A percentile compares a stretch with the other conserved stretches of the same genome.
Evolutionary conservation across 2,797 vertebrate species (phyloP).

Genomic region (Sebastes glaucus): DNA sequence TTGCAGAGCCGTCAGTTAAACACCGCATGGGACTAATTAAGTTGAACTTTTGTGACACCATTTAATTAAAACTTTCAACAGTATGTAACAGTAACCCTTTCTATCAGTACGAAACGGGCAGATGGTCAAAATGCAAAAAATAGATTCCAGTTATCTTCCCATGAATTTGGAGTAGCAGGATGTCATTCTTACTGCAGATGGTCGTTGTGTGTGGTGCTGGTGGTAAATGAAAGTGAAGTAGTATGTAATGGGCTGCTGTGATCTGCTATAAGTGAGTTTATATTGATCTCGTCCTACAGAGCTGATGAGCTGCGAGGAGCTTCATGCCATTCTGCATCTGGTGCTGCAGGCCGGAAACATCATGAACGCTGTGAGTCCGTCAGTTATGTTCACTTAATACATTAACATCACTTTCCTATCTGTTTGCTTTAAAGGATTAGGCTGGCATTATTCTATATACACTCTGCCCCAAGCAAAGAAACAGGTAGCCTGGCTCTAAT

Average conservation of each 20-base stretch:
- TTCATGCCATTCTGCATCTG: constrained; percentile 95
- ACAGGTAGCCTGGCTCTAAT: no score
- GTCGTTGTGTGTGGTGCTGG: background rate
- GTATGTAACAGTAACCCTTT: background rate
- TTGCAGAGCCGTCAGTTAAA: constrained; percentile 32
- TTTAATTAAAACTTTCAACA: constrained; percentile 18
- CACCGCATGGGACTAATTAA: constrained; percentile 1
- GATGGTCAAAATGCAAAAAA: background rate
- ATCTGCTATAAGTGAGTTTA: constrained; percentile 36
- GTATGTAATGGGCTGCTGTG: background rate
- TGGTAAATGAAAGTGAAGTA: background rate
- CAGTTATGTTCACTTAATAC: background rate
- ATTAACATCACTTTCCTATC: background rate
- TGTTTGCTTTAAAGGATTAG: background rate
- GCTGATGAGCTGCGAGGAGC: constrained; percentile 93
- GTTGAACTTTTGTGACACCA: background rate
- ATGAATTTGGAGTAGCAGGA: background rate
- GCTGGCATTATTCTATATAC: accelerated
- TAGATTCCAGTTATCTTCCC: background rate
- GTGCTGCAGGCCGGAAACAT: constrained; percentile 98
- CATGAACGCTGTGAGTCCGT: constrained; percentile 94
- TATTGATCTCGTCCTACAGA: constrained; percentile 79
- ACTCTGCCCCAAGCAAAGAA: no score
- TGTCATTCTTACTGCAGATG: background rate
- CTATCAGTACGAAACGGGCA: background rate